Conservation (phyloP, 2,888 invertebrate genomes). For the Clivina fossor region DNA sequence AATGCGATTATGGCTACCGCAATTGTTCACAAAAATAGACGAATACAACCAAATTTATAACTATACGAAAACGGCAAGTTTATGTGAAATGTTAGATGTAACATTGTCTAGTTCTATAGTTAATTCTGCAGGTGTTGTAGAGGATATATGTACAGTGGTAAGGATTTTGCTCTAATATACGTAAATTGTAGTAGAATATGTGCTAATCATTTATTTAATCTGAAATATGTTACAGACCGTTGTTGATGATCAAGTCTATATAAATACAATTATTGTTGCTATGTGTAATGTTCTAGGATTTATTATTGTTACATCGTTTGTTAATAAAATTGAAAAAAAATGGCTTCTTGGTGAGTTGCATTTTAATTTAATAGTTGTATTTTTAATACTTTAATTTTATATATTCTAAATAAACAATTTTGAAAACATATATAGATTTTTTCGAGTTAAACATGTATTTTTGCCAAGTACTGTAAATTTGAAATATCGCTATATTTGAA, state of each 20-base stretch:
- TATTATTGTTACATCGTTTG: conserved; percentile 59
- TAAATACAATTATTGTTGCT: conserved; percentile 70
- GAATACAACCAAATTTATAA: conserved; percentile 47
- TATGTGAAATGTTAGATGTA: conserved; percentile 59
- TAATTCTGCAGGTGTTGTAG: conserved; percentile 24
- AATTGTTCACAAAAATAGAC: conserved; percentile 73
- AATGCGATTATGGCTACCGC: conserved; percentile 83
- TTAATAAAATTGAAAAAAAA: conserved; percentile 58
- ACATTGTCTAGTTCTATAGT: conserved; percentile 41
- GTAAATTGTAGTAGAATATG: too few species aligned
- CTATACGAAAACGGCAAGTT: conserved; percentile 47
- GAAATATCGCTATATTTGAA: too few species aligned
- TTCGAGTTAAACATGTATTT: too few species aligned
- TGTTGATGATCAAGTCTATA: conserved; percentile 62
- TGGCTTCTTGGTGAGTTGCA: conserved; percentile 58
- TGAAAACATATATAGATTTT: too few species aligned
- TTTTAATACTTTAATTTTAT: too few species aligned
- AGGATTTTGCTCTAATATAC: conserved; percentile 35
- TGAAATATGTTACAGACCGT: conserved; percentile 47
- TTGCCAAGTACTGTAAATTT: too few species aligned
- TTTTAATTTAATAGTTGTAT: too few species aligned
- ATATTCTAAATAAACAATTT: too few species aligned
- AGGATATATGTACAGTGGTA: conserved; percentile 48
- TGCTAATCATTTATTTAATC: neutral
- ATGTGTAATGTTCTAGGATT: conserved; percentile 64